Evolutionary conservation across 1,140 invertebrate genomes (phyloP).

Genomic region (Dinothrombium tinctorium): DNA sequence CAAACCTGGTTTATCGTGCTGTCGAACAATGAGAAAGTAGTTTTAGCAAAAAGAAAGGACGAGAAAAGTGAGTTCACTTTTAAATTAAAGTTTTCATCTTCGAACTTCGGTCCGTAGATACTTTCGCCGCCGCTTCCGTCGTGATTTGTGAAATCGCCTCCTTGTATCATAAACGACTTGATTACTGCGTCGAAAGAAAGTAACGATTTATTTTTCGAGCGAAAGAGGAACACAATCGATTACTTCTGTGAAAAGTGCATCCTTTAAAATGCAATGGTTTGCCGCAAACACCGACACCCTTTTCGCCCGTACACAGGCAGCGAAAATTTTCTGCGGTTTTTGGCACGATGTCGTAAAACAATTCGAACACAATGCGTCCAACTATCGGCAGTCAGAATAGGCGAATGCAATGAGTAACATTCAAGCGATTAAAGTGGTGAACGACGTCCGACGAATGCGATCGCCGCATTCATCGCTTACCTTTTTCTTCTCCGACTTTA

Average conservation of each 20-base stretch:
- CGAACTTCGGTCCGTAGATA: slow-evolving; percentile 70
- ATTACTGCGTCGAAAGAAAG: slow-evolving; percentile 22
- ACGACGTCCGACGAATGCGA: neutral
- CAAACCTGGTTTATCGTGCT: slow-evolving; percentile 34
- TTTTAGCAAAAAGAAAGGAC: slow-evolving; percentile 6
- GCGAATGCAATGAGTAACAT: neutral
- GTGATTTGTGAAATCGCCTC: slow-evolving; percentile 52
- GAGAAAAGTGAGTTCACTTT: slow-evolving; percentile 17
- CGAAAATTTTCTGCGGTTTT: slow-evolving; percentile 81
- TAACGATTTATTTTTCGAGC: neutral
- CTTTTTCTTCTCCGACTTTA: neutral
- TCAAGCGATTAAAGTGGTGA: neutral
- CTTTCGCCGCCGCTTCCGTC: slow-evolving; percentile 73
- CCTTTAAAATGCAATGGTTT: slow-evolving; percentile 16
- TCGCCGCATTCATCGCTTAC: neutral
- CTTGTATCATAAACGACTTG: slow-evolving; percentile 42
- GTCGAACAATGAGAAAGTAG: slow-evolving; percentile 16
- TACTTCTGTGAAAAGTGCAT: slow-evolving; percentile 45
- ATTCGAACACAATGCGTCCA: slow-evolving; percentile 54
- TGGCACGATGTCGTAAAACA: slow-evolving; percentile 55
- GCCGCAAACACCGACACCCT: slow-evolving; percentile 43
- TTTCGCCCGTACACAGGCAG: slow-evolving; percentile 62
- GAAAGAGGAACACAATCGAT: slow-evolving; percentile 1
- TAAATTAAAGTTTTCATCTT: slow-evolving; percentile 64
- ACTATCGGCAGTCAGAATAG: slow-evolving; percentile 1